Evolutionary conservation across 1,140 invertebrate genomes (phyloP), one percentile per base, ranked within the genome.

Genomic region (Heliconius hermathena): DNA sequence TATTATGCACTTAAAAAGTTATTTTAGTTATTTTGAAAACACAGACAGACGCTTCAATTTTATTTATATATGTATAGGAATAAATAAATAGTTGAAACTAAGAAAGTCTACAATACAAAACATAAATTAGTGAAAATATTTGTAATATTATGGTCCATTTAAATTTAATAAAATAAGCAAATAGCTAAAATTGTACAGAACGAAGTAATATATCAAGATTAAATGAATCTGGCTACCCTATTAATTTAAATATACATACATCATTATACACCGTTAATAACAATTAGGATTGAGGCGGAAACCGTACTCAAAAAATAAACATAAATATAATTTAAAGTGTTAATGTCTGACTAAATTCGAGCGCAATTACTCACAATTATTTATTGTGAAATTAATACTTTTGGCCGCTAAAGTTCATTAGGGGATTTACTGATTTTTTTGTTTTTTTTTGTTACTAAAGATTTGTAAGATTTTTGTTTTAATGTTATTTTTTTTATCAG

Each of bases 371-470:
- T 93, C 90, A 92, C 88, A 92, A 91, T 93, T 93, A 91, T 93
- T 93, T 93, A 93, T 92, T 90, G 88, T 88, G 91, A 93, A 94
- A 93, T 92, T 93, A 93, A 94, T 94, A 94, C 91, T 94, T 93
- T 93, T 85, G 89, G 89, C 89, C 87, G 91, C 83, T 88, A 86
- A 85, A 90, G 89, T 93, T 92, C 92, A 93, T 94, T 92, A 92
- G 86, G 84, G 71, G 71, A 76, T 57, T 78, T 73, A 70, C 73
- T 54, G 77, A 80, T 78, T 79, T 78, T 80, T 81, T 76, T 71
- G 57, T 71, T 75, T 66, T 76, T 78, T 81, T 73, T 75, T 36
- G 33, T 36, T 66, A 78, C 77, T 46, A 72, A 74, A 76, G 72
- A 77, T 74, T 77, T 77, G 54, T 71, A n/a, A n/a, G 41, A 46